Conservation (phyloP, 2,888 invertebrate species). For the Melieria omissa region DNA sequence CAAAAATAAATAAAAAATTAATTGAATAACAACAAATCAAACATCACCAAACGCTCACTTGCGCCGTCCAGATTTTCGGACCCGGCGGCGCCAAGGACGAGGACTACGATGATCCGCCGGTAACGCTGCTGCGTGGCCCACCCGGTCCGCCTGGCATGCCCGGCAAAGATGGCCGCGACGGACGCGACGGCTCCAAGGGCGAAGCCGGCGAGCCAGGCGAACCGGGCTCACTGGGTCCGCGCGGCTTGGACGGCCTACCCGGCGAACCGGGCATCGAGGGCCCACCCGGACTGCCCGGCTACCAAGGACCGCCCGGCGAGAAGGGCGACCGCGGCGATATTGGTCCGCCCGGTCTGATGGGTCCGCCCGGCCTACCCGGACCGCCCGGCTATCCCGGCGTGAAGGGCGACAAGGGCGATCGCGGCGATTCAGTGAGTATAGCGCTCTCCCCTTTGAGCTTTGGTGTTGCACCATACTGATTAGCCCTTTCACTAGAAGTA, state of each 20-base stretch:
- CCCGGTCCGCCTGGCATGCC: slow-evolving; percentile 73
- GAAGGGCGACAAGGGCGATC: slow-evolving; percentile 92
- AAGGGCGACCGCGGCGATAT: slow-evolving; percentile 85
- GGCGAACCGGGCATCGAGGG: slow-evolving; percentile 88
- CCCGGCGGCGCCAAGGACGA: slow-evolving; percentile 67
- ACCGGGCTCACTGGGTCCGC: slow-evolving; percentile 78
- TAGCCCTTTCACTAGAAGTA: slow-evolving; percentile 60
- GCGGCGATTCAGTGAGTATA: slow-evolving; percentile 88
- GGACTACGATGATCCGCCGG: slow-evolving; percentile 66
- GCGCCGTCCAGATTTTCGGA: slow-evolving; percentile 60
- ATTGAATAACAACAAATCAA: background rate
- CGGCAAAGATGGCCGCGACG: slow-evolving; percentile 65
- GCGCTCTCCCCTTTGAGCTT: background rate
- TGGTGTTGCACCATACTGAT: slow-evolving; percentile 38
- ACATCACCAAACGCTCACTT: background rate
- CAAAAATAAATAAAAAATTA: background rate
- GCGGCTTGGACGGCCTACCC: slow-evolving; percentile 79
- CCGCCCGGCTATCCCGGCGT: slow-evolving; percentile 89
- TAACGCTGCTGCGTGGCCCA: slow-evolving; percentile 73
- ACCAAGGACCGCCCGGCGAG: slow-evolving; percentile 86
- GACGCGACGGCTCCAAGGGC: slow-evolving; percentile 68
- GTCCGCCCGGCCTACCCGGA: slow-evolving; percentile 87
- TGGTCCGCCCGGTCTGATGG: slow-evolving; percentile 93
- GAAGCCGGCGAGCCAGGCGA: slow-evolving; percentile 80
- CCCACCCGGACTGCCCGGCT: slow-evolving; percentile 82